phyloP scores from a whole-genome alignment of 2,797 vertebrate species.

The Pipistrellus pipistrellus region DNA sequence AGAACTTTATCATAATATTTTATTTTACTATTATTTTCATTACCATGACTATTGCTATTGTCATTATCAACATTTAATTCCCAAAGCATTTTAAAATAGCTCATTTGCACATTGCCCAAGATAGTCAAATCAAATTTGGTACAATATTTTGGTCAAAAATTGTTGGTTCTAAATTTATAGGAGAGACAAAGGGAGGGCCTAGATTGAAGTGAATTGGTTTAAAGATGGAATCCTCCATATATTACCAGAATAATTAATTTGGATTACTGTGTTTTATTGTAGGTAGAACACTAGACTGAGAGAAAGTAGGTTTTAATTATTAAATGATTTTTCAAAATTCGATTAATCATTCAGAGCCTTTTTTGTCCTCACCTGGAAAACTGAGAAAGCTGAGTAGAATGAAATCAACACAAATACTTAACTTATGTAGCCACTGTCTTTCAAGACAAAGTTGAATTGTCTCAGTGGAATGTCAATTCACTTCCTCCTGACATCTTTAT shows the following conservation, averaged over 20 bases:
- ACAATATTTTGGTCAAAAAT: slow-evolving; percentile 25
- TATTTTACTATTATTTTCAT: background rate
- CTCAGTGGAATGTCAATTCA: background rate
- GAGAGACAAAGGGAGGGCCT: background rate
- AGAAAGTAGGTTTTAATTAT: background rate
- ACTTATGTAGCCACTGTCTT: background rate
- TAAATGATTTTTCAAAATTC: background rate
- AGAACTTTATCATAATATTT: background rate
- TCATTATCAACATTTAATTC: background rate
- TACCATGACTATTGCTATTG: background rate
- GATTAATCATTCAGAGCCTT: background rate
- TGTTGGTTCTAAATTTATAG: slow-evolving; percentile 7
- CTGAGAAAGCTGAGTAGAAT: background rate
- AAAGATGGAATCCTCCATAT: background rate
- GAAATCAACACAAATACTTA: background rate
- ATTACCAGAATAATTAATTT: background rate
- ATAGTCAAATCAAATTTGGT: background rate
- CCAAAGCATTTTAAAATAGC: background rate
- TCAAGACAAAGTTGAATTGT: background rate
- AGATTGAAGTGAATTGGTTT: slow-evolving; percentile 8
- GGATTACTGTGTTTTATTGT: background rate
- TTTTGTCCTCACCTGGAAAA: background rate
- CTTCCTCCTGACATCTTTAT: background rate
- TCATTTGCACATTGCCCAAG: background rate
- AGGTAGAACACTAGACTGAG: background rate